A percentile compares a stretch with the other conserved stretches of the same genome.
These are phyloP conservation scores for Beris morrisii DNA, from an alignment of 2,888 invertebrate species.

Conservation along the genomic window DNA sequence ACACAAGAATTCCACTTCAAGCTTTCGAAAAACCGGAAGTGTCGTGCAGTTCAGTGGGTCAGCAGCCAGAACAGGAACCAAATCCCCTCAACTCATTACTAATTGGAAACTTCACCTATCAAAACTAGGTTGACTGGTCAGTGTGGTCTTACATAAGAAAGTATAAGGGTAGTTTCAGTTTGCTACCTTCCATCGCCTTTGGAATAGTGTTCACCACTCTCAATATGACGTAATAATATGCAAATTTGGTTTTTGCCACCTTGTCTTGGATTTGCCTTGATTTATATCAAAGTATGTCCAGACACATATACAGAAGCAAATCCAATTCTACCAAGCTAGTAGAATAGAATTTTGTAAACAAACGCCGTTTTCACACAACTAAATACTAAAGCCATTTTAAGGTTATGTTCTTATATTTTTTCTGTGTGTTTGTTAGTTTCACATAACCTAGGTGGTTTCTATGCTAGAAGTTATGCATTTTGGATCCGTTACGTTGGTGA, in stretches of 20 bases:
- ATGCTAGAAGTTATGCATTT: no score
- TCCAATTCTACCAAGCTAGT: not conserved
- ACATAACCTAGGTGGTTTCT: no score
- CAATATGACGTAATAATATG: constrained; percentile 28
- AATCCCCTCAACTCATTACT: constrained; percentile 10
- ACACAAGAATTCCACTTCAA: no score
- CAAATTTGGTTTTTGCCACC: constrained; percentile 3
- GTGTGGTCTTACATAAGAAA: constrained; percentile 4
- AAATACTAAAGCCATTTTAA: not conserved
- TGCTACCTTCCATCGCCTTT: not conserved
- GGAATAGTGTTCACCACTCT: not conserved
- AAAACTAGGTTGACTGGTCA: constrained; percentile 20
- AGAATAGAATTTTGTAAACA: constrained; percentile 18
- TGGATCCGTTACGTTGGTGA: not conserved
- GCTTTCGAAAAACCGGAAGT: no score
- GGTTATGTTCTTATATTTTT: no score
- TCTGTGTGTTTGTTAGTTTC: no score
- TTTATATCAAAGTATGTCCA: not conserved
- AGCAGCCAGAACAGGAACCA: not conserved
- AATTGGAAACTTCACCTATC: not conserved
- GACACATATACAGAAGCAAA: not conserved
- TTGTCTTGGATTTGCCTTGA: constrained; percentile 11
- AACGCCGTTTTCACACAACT: not conserved
- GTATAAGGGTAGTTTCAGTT: not conserved
- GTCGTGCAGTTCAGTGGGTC: no score